These are phyloP conservation scores for Genyomyrus donnyi DNA, from an alignment of 2,113 vertebrate genomes.

Conservation along the genomic window DNA sequence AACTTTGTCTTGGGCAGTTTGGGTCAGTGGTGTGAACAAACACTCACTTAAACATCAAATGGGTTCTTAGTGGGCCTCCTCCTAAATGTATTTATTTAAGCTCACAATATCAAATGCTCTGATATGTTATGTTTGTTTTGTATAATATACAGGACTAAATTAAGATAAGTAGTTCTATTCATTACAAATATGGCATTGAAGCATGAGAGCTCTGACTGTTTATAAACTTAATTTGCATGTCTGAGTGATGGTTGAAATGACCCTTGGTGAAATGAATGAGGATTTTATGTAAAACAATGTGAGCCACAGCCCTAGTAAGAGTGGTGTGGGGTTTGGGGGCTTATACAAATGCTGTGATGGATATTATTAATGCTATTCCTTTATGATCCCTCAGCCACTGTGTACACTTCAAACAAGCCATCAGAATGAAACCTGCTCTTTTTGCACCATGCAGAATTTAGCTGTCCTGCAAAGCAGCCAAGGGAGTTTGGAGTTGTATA, in stretches of 20 bases:
- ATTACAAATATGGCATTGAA: neutral
- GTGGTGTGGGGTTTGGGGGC: neutral
- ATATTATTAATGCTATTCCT: neutral
- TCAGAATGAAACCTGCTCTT: neutral
- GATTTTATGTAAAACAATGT: neutral
- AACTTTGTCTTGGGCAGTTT: constrained; percentile 1
- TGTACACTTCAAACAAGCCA: neutral
- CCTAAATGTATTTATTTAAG: neutral
- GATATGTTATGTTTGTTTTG: neutral
- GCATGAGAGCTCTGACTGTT: neutral
- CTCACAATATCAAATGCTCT: neutral
- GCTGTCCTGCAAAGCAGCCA: neutral
- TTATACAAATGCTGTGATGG: neutral
- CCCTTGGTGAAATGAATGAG: neutral
- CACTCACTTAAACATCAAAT: neutral
- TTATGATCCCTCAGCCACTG: neutral
- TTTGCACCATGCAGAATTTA: neutral
- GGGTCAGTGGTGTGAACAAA: neutral
- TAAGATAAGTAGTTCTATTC: neutral
- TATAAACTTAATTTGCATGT: neutral
- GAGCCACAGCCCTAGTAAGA: neutral
- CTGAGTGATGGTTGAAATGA: neutral
- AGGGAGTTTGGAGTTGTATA: neutral
- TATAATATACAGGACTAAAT: neutral
- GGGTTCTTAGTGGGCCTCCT: neutral